Evolutionary conservation across 2,888 invertebrate species (phyloP), one percentile per base, ranked within the genome.

Genomic region (Sesia bembeciformis): DNA sequence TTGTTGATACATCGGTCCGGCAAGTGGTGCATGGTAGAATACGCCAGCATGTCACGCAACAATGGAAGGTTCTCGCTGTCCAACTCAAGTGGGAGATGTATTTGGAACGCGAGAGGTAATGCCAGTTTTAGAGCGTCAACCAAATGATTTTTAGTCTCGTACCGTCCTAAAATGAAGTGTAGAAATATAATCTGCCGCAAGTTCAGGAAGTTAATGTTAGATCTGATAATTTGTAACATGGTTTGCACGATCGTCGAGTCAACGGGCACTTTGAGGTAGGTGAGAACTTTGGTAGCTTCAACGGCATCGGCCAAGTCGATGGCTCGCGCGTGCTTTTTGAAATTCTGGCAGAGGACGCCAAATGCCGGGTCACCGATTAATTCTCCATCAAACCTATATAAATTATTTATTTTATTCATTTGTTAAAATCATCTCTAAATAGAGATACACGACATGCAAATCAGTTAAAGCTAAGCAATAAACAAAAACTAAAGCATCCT

Each of bases 41-140:
- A 94, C 0, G 81, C 68, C 4, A 94, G 68, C 78, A 91, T 90
- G 39, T 91, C 91, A 5, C 81, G 76, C 40, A 94, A 67, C 8
- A 90, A 70, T 0, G 74, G 67, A 4, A 91, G 57, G 62, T 93
- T 91, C 39, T 90, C 78, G 5, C 72, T 78, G 59, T 93, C 91
- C 39, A 93, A 65, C 70, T 94, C 92, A 4, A 82, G 61, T 0
- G 88, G 83, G 4, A 94, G 62, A 58, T 93, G 91, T 4, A 91
- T 89, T 78, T 94, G 92, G 67, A 94, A 93, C 0, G 93, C 92
- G 40, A 94, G 72, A 0, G 94, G 94, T 5, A 94, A 65, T 0
- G 94, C 94, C 0, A 93, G 80, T 64, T 85, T 86, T 4, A 95
- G 67, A 0, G 93, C 94, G 42, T 93, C 92, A 0, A 91, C 88